Conservation (phyloP, 37 sponge, comb jelly and placozoan genomes). For the Eunapius fragilis region DNA sequence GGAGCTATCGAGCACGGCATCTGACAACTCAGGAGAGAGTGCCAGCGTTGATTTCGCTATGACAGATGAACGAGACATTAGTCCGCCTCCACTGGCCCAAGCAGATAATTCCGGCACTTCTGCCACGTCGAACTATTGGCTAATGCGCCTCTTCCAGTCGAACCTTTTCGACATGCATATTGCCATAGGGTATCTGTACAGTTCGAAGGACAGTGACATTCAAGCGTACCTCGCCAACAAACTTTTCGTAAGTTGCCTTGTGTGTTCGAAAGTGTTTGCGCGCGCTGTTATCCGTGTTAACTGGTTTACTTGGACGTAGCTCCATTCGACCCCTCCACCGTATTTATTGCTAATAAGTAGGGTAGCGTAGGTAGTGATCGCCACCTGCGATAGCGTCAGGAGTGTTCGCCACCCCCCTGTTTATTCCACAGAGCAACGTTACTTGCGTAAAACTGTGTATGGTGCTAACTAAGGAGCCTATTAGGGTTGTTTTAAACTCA, state of each 20-base stretch:
- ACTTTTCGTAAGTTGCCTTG: slow-evolving; percentile 67
- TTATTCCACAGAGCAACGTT: too few species aligned
- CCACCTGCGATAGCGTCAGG: too few species aligned
- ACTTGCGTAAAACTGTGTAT: too few species aligned
- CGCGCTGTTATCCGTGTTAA: neutral
- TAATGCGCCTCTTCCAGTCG: slow-evolving; percentile 89
- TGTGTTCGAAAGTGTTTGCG: neutral
- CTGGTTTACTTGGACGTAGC: neutral
- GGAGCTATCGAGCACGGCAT: neutral
- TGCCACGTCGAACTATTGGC: slow-evolving; percentile 75
- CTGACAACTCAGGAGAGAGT: neutral
- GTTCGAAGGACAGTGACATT: slow-evolving; percentile 79
- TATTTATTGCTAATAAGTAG: neutral
- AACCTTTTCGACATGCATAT: slow-evolving; percentile 89
- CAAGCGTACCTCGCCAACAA: slow-evolving; percentile 83
- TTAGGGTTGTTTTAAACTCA: too few species aligned
- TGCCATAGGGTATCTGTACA: slow-evolving; percentile 89
- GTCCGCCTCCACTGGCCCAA: neutral
- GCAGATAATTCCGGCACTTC: neutral
- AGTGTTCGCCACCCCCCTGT: too few species aligned
- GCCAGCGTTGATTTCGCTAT: neutral
- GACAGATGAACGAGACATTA: neutral
- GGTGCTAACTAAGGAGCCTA: too few species aligned
- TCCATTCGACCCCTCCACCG: neutral
- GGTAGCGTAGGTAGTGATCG: too few species aligned